Evolutionary conservation across 2,113 vertebrate genomes (phyloP).

Genomic region (Oreotrochilus melanogaster): DNA sequence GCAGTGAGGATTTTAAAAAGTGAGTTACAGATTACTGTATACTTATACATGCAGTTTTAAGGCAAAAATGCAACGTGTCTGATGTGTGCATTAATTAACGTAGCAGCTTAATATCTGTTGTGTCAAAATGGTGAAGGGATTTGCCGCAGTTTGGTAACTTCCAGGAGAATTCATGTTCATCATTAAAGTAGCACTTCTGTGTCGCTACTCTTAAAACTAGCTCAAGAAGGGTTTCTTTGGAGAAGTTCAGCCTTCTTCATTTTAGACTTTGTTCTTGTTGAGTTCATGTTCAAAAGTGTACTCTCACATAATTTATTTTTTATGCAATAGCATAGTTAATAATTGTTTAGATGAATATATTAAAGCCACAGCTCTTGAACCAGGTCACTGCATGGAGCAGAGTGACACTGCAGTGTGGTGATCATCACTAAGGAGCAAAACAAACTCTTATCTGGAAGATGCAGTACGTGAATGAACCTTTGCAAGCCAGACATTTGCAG

Average conservation of each 20-base stretch:
- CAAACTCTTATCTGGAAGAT: background rate
- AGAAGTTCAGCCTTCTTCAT: background rate
- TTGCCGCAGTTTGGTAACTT: background rate
- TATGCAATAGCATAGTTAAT: background rate
- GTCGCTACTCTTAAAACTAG: background rate
- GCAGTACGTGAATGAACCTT: background rate
- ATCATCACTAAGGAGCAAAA: background rate
- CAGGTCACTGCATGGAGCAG: background rate
- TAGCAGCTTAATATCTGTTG: background rate
- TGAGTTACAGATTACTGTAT: background rate
- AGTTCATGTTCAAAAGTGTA: background rate
- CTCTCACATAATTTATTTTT: background rate
- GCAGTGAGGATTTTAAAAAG: background rate
- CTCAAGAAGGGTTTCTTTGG: background rate
- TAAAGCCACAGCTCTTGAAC: background rate
- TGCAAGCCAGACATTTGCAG: background rate
- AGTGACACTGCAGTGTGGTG: background rate
- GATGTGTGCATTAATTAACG: background rate
- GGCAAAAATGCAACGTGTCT: background rate
- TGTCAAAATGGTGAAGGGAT: background rate
- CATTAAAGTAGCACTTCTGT: background rate
- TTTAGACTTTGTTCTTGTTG: background rate
- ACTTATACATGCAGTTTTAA: background rate
- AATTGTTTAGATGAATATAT: background rate
- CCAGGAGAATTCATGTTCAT: background rate